These are phyloP conservation scores for Delphinapterus leucas DNA, from an alignment of 2,113 vertebrate species.

Conservation along the genomic window DNA sequence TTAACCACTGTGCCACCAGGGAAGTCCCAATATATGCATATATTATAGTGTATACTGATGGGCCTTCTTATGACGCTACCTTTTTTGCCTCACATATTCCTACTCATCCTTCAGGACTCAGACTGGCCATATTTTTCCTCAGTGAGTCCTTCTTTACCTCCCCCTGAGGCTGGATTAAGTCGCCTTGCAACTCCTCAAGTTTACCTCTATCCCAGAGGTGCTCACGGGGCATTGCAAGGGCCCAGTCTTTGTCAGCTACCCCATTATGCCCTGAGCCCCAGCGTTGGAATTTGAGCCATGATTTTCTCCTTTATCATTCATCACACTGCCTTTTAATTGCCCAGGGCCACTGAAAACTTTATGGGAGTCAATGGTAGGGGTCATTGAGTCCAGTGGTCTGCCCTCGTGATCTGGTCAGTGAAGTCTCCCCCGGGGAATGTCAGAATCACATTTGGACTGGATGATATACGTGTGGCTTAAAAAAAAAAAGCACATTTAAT, in stretches of 20 bases:
- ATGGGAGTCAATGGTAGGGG: too few species aligned
- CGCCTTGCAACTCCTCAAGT: background rate
- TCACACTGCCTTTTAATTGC: background rate
- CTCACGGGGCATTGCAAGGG: rapidly evolving
- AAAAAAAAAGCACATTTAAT: background rate
- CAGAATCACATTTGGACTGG: background rate
- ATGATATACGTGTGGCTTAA: background rate
- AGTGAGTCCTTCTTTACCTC: too few species aligned
- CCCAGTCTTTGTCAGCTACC: background rate
- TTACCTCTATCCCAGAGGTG: background rate
- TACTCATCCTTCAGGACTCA: too few species aligned
- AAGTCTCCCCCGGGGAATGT: background rate
- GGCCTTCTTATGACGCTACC: too few species aligned
- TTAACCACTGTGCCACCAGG: too few species aligned
- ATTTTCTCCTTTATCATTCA: background rate
- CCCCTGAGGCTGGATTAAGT: background rate
- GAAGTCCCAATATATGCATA: too few species aligned
- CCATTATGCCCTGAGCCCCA: background rate
- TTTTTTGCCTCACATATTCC: too few species aligned
- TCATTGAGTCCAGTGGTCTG: background rate
- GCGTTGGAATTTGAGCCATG: background rate
- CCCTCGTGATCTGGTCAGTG: background rate
- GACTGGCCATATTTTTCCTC: too few species aligned
- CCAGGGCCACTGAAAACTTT: background rate
- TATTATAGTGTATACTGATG: too few species aligned